phyloP scores from a whole-genome alignment of 2,797 vertebrate genomes.

The Rachycentron canadum region DNA sequence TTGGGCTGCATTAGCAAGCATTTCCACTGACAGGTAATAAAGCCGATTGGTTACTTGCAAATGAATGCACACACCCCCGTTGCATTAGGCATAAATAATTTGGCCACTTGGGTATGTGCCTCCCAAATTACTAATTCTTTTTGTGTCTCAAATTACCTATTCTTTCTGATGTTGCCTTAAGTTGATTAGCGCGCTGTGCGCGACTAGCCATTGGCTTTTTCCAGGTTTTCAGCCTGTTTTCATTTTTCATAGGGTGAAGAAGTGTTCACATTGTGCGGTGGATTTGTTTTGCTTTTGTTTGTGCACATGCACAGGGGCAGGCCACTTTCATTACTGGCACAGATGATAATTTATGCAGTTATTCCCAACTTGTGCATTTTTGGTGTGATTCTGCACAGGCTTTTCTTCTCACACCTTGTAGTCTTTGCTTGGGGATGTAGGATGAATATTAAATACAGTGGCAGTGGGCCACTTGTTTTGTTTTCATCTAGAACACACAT shows the following conservation, averaged over 20 bases:
- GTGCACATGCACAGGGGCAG: conserved; percentile 30
- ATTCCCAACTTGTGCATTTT: conserved; percentile 66
- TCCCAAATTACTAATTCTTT: conserved; percentile 90
- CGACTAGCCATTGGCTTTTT: conserved; percentile 84
- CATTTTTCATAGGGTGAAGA: conserved; percentile 63
- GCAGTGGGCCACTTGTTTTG: conserved; percentile 69
- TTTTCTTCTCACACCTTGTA: conserved; percentile 72
- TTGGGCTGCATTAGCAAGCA: conserved; percentile 66
- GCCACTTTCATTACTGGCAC: conserved; percentile 30
- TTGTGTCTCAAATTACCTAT: conserved; percentile 90
- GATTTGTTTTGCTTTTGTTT: conserved; percentile 66
- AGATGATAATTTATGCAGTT: conserved; percentile 70
- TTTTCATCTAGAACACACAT: conserved; percentile 59
- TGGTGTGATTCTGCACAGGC: conserved; percentile 45
- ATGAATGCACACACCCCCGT: conserved; percentile 79
- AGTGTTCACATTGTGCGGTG: conserved; percentile 22
- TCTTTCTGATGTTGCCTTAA: conserved; percentile 89
- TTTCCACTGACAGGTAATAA: conserved; percentile 86
- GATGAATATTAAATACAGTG: conserved; percentile 75
- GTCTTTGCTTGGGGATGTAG: conserved; percentile 67
- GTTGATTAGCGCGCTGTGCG: conserved; percentile 83
- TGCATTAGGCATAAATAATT: conserved; percentile 90
- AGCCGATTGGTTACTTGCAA: conserved; percentile 84
- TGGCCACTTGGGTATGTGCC: conserved; percentile 87
- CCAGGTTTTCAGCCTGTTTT: conserved; percentile 76